Percentiles rank a stretch among this genome's conserved stretches.
These are phyloP conservation scores for Oryzias javanicus DNA, from an alignment of 2,113 vertebrate genomes.

Conservation along the genomic window DNA sequence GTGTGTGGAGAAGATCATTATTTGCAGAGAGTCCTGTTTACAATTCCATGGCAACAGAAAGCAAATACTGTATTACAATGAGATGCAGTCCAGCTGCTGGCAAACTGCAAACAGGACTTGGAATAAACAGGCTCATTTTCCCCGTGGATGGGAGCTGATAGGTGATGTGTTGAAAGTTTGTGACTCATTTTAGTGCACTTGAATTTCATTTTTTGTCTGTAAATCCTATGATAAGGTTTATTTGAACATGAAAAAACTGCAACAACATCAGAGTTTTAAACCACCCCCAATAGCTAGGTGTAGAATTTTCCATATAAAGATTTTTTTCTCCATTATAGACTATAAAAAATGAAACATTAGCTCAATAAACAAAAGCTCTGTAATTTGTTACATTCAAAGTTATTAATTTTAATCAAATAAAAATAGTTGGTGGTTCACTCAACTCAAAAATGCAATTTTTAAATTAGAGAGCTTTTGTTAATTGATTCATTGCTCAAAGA, in stretches of 20 bases:
- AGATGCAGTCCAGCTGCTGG: slow-evolving; percentile 55
- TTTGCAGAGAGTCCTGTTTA: slow-evolving; percentile 42
- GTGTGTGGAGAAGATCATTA: slow-evolving; percentile 54
- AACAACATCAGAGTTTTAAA: not conserved
- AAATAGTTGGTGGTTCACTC: too few species aligned
- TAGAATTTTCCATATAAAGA: too few species aligned
- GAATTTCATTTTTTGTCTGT: slow-evolving; percentile 16
- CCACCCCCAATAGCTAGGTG: too few species aligned
- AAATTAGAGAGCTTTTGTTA: too few species aligned
- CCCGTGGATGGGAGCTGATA: slow-evolving; percentile 61
- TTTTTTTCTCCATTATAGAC: too few species aligned
- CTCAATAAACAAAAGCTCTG: too few species aligned
- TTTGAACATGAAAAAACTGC: slow-evolving; percentile 7
- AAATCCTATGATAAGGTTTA: not conserved
- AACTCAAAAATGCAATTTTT: too few species aligned
- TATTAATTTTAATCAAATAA: too few species aligned
- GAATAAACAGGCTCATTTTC: slow-evolving; percentile 64
- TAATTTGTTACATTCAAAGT: too few species aligned
- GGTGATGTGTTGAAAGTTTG: slow-evolving; percentile 49
- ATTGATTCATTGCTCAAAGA: too few species aligned
- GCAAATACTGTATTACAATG: slow-evolving; percentile 55
- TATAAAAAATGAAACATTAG: too few species aligned
- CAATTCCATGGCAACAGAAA: slow-evolving; percentile 66
- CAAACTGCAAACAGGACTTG: slow-evolving; percentile 60
- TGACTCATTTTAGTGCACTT: slow-evolving; percentile 41